Evolutionary conservation across 2,113 vertebrate genomes (phyloP).

Genomic region (Ictalurus punctatus): DNA sequence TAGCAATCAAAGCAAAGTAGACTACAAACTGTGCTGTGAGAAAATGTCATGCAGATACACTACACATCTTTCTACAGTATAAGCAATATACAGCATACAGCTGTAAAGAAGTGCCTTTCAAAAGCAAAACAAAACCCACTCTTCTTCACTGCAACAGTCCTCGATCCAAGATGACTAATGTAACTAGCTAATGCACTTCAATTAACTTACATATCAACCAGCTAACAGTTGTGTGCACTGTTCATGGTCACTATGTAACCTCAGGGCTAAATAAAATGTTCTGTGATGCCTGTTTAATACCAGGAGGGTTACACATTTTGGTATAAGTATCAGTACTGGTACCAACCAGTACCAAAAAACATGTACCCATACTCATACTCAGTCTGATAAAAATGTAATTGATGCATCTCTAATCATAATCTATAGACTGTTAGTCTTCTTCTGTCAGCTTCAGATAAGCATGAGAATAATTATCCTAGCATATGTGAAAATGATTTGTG

Average conservation of each 20-base stretch:
- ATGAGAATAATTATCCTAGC: not conserved
- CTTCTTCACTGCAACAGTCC: not conserved
- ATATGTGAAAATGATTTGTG: not conserved
- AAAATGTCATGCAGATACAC: not conserved
- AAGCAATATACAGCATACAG: not conserved
- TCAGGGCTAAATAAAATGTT: not conserved
- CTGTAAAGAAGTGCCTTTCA: not conserved
- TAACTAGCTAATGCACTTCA: not conserved
- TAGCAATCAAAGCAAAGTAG: not conserved
- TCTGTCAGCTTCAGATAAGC: not conserved
- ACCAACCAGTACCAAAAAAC: not conserved
- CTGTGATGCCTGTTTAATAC: not conserved
- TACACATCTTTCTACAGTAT: not conserved
- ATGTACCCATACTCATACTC: not conserved
- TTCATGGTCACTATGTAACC: not conserved
- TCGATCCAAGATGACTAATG: not conserved
- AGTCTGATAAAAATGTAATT: not conserved
- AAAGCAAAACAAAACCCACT: not conserved
- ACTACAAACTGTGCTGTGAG: not conserved
- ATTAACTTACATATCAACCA: not conserved
- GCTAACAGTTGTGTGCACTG: not conserved
- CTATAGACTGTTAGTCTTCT: not conserved
- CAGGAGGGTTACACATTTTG: not conserved
- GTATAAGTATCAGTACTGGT: not conserved
- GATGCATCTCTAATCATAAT: not conserved